Percentiles rank a stretch among this genome's conserved stretches.
Conservation (phyloP, 2,797 vertebrate genomes). For the Dryobates pubescens region DNA sequence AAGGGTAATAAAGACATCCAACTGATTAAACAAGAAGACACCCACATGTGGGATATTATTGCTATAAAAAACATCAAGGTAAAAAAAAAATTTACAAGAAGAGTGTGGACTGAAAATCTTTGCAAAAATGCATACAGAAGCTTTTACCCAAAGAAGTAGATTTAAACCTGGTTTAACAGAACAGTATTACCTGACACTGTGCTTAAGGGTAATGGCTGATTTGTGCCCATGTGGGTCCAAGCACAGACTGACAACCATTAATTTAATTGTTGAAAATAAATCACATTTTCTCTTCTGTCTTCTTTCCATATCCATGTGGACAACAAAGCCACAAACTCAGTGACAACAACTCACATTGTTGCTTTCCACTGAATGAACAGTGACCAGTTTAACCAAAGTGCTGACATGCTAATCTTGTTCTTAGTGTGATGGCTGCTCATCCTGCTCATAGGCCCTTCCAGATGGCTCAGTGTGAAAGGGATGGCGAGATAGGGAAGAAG, state of each 20-base stretch:
- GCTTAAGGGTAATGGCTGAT: not conserved
- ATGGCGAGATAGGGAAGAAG: not conserved
- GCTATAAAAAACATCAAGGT: not conserved
- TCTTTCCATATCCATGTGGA: not conserved
- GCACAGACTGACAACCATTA: not conserved
- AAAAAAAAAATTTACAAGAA: not conserved
- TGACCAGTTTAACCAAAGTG: constrained; percentile 82
- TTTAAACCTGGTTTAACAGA: not conserved
- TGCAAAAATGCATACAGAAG: fast-evolving
- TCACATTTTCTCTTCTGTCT: not conserved
- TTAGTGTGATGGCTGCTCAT: constrained; percentile 39
- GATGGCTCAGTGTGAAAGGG: constrained; percentile 19
- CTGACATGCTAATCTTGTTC: constrained; percentile 73
- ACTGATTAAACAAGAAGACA: not conserved
- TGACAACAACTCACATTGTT: not conserved
- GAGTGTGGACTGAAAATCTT: not conserved
- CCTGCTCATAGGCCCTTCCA: constrained; percentile 45
- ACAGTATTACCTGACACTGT: not conserved
- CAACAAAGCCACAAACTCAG: not conserved
- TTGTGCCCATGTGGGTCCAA: not conserved
- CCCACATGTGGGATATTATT: fast-evolving
- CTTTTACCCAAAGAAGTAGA: not conserved
- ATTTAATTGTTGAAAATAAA: not conserved
- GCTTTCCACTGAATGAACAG: not conserved
- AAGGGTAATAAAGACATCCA: not conserved